Base-by-base conservation (phyloP, 2,888 invertebrate genomes). In the Drosophila merina region DNA sequence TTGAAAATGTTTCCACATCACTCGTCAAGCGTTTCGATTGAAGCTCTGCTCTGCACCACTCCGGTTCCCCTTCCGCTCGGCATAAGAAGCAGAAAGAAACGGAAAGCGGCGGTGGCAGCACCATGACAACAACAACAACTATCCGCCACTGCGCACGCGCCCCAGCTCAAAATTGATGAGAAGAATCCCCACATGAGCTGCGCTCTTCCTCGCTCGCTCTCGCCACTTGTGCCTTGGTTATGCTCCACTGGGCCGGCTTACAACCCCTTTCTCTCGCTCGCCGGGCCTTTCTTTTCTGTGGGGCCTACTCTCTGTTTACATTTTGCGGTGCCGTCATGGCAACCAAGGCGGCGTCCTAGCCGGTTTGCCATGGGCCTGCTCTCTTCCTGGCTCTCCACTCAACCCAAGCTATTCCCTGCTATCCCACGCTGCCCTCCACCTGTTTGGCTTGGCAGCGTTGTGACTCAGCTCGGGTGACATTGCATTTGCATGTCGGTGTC, bases 11-110 rank as follows among this genome's bases (percentile, higher is more conserved):
- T 91, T 91, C 91, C 91, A 91, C 91, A 91, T 91, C 90, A 89
- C 91, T 89, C 91, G 89, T 90, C 91, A 91, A 91, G 91, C 91
- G 91, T 91, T 91, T 89, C 91, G 86, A 89, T 88, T 90, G 80
- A 84, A 76, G 76, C 58, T 58, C 58, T 58, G 57, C 58, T 58
- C 42, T 42, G 20, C 58, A 10, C 31, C 10, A 9, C 33, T 51
- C 26, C 25, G 42, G 31, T 20, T 77, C 79, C 72, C 75, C 77
- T 72, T 76, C 59, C 74, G 73, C 25, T 44, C 25, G 9, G 33
- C 56, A 49, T 59, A 76, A 73, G 62, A 67, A 45, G 51, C 38
- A 70, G 72, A 78, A 79, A 67, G 75, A 70, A 60, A 62, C 60
- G 49, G 51, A 58, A 73, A 70, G 68, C 75, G 76, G 75, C 77